Percentiles rank a stretch among this genome's conserved stretches.
phyloP scores from a whole-genome alignment of 1,140 invertebrate species.

The Apocrypta bakeri region DNA sequence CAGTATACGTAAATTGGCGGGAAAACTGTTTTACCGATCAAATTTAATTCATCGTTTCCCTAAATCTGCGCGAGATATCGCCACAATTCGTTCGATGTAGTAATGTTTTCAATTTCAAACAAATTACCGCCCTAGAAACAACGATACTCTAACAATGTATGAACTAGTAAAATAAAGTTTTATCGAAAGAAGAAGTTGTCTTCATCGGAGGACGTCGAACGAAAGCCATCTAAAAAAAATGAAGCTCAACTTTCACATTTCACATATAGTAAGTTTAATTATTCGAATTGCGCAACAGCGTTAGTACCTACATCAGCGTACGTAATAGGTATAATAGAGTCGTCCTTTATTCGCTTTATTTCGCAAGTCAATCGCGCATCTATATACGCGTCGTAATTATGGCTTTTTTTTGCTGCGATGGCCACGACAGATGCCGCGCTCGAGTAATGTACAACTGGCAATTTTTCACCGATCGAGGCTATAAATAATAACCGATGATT shows the following conservation, averaged over 20 bases:
- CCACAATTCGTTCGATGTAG: neutral
- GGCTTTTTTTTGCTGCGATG: neutral
- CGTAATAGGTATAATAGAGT: neutral
- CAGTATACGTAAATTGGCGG: neutral
- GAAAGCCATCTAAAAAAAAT: no score
- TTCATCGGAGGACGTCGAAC: no score
- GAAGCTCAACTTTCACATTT: neutral
- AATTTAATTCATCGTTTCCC: neutral
- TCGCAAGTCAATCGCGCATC: neutral
- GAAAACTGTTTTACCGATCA: slow-evolving; percentile 28
- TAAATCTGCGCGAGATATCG: neutral
- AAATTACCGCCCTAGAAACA: no score
- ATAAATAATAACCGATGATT: neutral
- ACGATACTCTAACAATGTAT: no score
- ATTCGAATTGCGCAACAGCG: neutral
- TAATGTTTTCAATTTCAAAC: no score
- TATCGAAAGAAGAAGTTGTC: no score
- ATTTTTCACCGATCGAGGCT: slow-evolving; percentile 24
- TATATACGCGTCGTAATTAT: neutral
- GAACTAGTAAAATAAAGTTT: no score
- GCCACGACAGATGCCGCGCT: neutral
- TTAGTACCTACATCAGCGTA: neutral
- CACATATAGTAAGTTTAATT: neutral
- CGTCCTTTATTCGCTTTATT: neutral
- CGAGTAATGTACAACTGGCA: neutral